Base-by-base conservation (phyloP, 2,888 invertebrate species). In the Acleris holmiana region DNA sequence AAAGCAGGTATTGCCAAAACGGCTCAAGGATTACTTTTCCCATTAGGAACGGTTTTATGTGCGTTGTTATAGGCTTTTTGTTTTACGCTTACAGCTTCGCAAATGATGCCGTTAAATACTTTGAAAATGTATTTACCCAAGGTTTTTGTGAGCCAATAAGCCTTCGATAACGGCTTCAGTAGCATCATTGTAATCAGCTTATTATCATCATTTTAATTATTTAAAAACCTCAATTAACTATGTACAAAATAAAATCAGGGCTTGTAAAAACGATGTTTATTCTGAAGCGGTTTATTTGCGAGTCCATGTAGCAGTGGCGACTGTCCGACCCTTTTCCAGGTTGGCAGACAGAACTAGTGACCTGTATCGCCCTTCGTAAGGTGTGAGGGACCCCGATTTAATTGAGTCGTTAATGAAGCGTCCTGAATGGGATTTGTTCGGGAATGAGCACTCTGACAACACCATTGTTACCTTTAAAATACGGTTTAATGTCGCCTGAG, bases 1-100 rank as follows among this genome's bases (percentile, higher is more conserved):
- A 58, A 63, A 29, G 44, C 50, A 63, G 63, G 63, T 64, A 64
- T 53, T 53, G 63, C 51, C 51, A 40, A 25, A 63, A 58, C 51
- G 58, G 25, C 47, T 47, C 29, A 50, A 57, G 62, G 50, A 63
- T 63, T 58, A 58, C 63, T 58, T 64, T 40, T 15, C 47, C 48
- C 48, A 48, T 64, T 64, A 64, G 47, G 25, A 47, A 21, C 62
- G 53, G 53, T 35, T 63, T 62, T 35, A 62, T 57, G 50, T 35
- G 46, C 44, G 50, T 50, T 62, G 49, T 56, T 49, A 56, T 55
- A 50, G 35, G 13, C 35, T 35, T 35, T n/a, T 44, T 21, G 50
- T 57, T 50, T 50, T 46, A 51, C 18, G 56, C 49, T 44, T 13
- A 25, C n/a, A 40, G 61, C 47, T 53, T 23, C 18, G 46, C 35